A percentile compares a stretch with the other conserved stretches of the same genome.
phyloP scores from a whole-genome alignment of 2,888 invertebrate species.

The Tachystola acroxantha region DNA sequence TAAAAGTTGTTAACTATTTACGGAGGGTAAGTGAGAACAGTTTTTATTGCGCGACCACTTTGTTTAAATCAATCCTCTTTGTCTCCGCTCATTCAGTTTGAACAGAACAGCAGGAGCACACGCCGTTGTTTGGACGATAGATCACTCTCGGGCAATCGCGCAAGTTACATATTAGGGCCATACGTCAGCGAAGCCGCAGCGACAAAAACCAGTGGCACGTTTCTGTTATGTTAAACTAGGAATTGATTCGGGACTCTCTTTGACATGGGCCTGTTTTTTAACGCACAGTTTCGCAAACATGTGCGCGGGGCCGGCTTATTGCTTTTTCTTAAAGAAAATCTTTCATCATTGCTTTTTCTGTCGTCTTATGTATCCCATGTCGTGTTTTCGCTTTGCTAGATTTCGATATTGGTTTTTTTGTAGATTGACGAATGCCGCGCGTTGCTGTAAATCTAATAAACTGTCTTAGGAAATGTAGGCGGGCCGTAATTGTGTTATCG shows the following conservation, averaged over 20 bases:
- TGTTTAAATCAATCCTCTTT: conserved; percentile 9
- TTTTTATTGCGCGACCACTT: conserved; percentile 4
- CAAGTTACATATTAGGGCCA: conserved; percentile 54
- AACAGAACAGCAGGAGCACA: conserved; percentile 4
- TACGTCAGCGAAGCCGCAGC: conserved; percentile 36
- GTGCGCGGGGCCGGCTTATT: conserved; percentile 56
- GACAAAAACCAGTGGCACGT: conserved; percentile 50
- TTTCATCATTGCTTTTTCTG: conserved; percentile 53
- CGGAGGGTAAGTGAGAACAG: not conserved
- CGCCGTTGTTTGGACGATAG: conserved; percentile 11
- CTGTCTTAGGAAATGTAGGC: conserved; percentile 1
- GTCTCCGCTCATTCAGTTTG: conserved; percentile 8
- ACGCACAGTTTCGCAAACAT: conserved; percentile 53
- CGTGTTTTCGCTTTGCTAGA: conserved; percentile 51
- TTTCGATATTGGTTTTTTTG: conserved; percentile 51
- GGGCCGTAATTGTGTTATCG: not conserved
- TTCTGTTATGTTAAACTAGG: conserved; percentile 54
- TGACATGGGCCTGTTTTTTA: conserved; percentile 52
- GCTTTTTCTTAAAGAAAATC: conserved; percentile 24
- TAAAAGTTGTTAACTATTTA: conserved; percentile 3
- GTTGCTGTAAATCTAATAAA: conserved; percentile 37
- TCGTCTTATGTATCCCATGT: conserved; percentile 48
- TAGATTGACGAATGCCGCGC: conserved; percentile 38
- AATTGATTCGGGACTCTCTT: conserved; percentile 57
- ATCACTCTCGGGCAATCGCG: conserved; percentile 33